Evolutionary conservation across 2,113 vertebrate species (phyloP).

Genomic region (Balaenoptera acutorostrata): DNA sequence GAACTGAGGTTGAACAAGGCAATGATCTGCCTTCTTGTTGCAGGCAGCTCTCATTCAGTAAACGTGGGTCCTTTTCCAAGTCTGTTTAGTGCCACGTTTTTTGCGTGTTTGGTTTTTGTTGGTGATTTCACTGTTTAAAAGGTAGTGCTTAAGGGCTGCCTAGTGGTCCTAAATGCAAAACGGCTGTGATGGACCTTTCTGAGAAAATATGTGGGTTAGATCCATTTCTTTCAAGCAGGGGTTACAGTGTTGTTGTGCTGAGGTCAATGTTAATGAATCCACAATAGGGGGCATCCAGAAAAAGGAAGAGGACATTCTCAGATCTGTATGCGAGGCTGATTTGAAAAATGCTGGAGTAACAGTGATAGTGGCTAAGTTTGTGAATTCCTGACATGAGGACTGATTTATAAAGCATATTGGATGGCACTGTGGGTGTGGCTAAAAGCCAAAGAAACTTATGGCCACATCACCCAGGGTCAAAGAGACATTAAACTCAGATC

Average conservation of each 20-base stretch:
- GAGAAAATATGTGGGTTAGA: background rate
- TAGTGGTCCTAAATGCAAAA: background rate
- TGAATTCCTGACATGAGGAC: background rate
- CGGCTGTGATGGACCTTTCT: background rate
- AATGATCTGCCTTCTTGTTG: rapidly evolving
- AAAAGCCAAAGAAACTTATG: background rate
- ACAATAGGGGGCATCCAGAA: background rate
- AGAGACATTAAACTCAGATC: background rate
- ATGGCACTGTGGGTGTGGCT: background rate
- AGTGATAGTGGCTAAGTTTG: background rate
- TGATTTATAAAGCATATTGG: background rate
- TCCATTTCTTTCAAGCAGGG: background rate
- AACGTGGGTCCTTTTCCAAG: background rate
- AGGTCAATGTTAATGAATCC: background rate
- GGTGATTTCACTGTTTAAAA: background rate
- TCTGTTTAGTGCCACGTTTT: too few species aligned
- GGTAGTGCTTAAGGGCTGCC: background rate
- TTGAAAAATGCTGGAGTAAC: background rate
- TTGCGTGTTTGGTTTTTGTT: background rate
- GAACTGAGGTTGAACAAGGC: background rate
- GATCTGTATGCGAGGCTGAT: background rate
- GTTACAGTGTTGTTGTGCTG: rapidly evolving
- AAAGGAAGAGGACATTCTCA: background rate
- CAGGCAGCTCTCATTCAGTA: background rate
- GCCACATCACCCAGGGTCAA: background rate